These are phyloP conservation scores for Troilus luridus DNA, from an alignment of 2,888 invertebrate genomes.

Conservation along the genomic window DNA sequence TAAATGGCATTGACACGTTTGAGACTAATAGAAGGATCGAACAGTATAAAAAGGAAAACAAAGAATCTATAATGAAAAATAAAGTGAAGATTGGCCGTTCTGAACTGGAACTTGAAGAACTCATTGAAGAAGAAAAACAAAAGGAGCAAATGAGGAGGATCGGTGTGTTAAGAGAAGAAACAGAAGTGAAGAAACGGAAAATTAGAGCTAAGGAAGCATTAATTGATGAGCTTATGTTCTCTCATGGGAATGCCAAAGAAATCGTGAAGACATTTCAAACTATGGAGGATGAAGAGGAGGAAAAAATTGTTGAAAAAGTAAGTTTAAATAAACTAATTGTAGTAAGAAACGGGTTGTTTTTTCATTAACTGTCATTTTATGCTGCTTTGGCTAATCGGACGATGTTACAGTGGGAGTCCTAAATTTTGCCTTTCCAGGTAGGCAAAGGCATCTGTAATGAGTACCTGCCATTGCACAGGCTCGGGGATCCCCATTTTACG, in stretches of 20 bases:
- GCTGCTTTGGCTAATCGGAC: no score
- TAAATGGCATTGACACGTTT: constrained; percentile 89
- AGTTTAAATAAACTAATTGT: background rate
- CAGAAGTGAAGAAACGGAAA: constrained; percentile 84
- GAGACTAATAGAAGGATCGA: constrained; percentile 92
- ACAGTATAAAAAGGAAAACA: constrained; percentile 91
- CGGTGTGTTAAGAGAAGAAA: constrained; percentile 78
- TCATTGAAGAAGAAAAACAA: constrained; percentile 85
- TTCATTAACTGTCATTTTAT: no score
- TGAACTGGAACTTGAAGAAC: constrained; percentile 88
- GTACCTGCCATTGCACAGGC: no score
- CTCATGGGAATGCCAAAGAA: constrained; percentile 89
- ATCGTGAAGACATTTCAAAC: constrained; percentile 88
- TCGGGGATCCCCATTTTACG: no score
- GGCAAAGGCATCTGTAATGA: no score
- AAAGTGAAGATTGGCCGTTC: constrained; percentile 78
- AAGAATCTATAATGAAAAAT: constrained; percentile 85
- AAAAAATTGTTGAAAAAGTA: constrained; percentile 61
- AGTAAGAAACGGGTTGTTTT: no score
- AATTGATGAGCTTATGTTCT: constrained; percentile 95
- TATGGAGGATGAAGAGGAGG: constrained; percentile 75
- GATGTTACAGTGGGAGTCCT: no score
- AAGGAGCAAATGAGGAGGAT: constrained; percentile 81
- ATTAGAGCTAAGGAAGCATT: constrained; percentile 90
- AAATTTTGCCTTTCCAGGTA: no score